These are phyloP conservation scores for Alcedo quadribrachys DNA, from an alignment of 2,797 vertebrate genomes.

Conservation along the genomic window DNA sequence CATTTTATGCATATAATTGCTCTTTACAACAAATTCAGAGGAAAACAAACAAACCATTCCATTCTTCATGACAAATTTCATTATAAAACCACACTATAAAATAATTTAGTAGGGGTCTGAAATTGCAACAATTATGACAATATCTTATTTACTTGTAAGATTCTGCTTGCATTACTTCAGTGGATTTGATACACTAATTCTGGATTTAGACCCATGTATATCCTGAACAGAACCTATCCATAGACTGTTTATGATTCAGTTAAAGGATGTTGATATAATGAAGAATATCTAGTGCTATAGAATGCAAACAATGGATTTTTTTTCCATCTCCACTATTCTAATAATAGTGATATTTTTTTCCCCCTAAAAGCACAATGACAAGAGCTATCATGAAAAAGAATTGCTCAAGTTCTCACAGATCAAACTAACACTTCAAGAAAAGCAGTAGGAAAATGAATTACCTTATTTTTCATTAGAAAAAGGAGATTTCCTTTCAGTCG, in stretches of 20 bases:
- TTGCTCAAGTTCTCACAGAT: neutral
- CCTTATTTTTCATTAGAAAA: constrained; percentile 77
- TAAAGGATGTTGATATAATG: neutral
- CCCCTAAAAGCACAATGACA: constrained; percentile 11
- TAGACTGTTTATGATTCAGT: neutral
- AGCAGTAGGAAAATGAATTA: constrained; percentile 62
- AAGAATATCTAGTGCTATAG: neutral
- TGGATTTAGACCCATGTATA: neutral
- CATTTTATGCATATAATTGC: neutral
- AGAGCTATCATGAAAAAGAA: constrained; percentile 6
- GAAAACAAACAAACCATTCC: neutral
- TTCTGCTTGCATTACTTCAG: neutral
- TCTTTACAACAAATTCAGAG: neutral
- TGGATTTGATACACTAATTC: neutral
- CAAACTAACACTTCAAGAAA: constrained; percentile 11
- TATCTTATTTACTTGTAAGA: neutral
- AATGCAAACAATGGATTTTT: neutral
- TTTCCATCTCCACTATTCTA: neutral
- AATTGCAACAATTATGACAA: neutral
- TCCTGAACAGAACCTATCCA: neutral
- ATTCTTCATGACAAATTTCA: neutral
- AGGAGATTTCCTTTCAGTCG: constrained; percentile 69
- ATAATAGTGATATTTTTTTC: neutral
- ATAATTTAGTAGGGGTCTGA: neutral
- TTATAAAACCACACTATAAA: neutral